Base-by-base conservation (phyloP, 2,797 vertebrate genomes). In the Onychomys torridus region DNA sequence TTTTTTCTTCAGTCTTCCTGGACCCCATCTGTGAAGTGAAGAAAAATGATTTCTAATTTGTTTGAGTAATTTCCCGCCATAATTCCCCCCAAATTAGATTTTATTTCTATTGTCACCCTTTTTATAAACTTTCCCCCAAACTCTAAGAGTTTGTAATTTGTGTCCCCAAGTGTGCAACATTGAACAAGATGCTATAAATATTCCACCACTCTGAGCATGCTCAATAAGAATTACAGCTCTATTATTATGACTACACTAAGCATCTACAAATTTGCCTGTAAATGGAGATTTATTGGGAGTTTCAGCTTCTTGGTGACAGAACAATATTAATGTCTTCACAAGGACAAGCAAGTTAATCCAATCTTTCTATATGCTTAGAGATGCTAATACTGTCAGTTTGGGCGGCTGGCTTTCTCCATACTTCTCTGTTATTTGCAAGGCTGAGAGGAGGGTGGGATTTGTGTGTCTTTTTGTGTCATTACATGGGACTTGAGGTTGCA, bases 211-310 rank as follows among this genome's bases (percentile, higher is more conserved):
- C 65, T 84, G 89, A 89, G 67, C 2, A 8, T 6, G 7, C 89
- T 96, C 43, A 0, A 19, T 92, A 95, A 78, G 95, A 98, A 97
- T 97, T 46, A 95, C 95, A 97, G 81, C 85, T 76, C 84, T 63
- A 46, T 86, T 97, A 94, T 25, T 94, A 85, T 92, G 97, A 93
- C 93, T 97, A 19, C 75, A 94, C 95, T 98, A 96, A 97, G 83
- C 97, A 37, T 96, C 98, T 79, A 95, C 65, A 98, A 97, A 97
- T 96, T 97, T 97, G 95, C 90, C 76, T 97, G 97, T 96, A 97
- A 96, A 96, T 90, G 61, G 63, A 97, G 88, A 97, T 98, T 98
- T 97, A 97, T 76, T 67, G 55, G 61, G 61, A 43, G 23, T 96
- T 98, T 98, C 97, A 96, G 92, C 82, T 96, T 52, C 91, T 96